phyloP scores from a whole-genome alignment of 2,888 invertebrate species.

The Leucophenga maculata region DNA sequence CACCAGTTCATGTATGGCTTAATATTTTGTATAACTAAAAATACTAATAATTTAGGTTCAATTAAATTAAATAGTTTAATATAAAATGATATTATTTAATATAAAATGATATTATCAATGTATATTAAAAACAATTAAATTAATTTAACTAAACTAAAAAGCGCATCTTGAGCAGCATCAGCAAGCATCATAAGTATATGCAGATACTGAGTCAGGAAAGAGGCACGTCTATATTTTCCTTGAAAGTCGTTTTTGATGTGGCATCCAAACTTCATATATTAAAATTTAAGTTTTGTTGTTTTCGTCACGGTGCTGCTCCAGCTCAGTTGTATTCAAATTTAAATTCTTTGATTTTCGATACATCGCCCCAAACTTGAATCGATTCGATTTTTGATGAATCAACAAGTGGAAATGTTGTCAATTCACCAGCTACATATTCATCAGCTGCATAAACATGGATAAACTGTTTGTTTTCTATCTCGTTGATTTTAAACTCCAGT shows the following conservation, averaged over 20 bases:
- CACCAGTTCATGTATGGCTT: too few relatives aligned
- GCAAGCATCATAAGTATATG: background rate
- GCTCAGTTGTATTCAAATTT: conserved; percentile 62
- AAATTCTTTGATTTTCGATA: conserved; percentile 65
- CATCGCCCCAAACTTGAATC: conserved; percentile 71
- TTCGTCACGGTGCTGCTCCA: background rate
- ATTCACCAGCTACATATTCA: conserved; percentile 58
- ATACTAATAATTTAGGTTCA: too few relatives aligned
- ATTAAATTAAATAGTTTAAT: too few relatives aligned
- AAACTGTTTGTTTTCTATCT: conserved; percentile 44
- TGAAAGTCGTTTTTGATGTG: too few relatives aligned
- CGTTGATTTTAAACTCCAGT: conserved; percentile 65
- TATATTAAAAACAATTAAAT: conserved; percentile 1
- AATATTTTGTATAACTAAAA: too few relatives aligned
- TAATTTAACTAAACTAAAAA: background rate
- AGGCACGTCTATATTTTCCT: background rate
- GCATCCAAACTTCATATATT: too few relatives aligned
- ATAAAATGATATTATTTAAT: too few relatives aligned
- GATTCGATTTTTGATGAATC: conserved; percentile 63
- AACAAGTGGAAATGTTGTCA: conserved; percentile 59
- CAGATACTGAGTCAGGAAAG: background rate
- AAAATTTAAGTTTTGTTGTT: background rate
- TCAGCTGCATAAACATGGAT: conserved; percentile 64
- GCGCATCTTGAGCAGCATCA: too few relatives aligned
- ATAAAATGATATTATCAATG: background rate